Conservation (phyloP, 2,113 vertebrate species). For the Stomatorhinus ivindoensis region DNA sequence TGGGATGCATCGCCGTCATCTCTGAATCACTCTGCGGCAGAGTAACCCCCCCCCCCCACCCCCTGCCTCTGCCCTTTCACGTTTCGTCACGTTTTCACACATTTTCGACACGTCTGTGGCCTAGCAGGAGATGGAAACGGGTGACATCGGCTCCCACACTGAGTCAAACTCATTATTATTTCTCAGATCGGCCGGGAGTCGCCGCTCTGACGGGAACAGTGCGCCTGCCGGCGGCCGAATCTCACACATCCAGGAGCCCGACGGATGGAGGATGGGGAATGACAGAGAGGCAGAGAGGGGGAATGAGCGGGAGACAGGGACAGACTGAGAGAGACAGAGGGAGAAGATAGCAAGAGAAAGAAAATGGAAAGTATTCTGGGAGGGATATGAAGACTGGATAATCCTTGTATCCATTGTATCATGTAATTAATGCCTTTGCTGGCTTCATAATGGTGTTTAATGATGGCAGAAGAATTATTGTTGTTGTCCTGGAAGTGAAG, state of each 20-base stretch:
- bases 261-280: neutral
- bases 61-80: neutral
- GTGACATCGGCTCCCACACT: neutral
- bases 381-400: conserved; percentile 44
- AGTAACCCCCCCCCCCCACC: neutral
- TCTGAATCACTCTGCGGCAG: neutral
- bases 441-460: conserved; percentile 53
- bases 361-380: neutral
- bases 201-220: neutral
- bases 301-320: neutral
- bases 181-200: neutral
- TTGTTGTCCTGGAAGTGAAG: conserved; percentile 25
- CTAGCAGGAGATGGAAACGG: neutral
- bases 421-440: conserved; percentile 57
- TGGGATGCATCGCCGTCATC: neutral
- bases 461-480: conserved; percentile 53
- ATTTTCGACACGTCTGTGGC: neutral
- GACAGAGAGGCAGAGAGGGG: too few species aligned
- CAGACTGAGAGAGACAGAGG: neutral
- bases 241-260: conserved; percentile 25
- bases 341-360: neutral
- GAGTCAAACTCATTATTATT: conserved; percentile 19
- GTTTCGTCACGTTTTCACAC: neutral
- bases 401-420: conserved; percentile 55
- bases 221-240: neutral